Percentiles rank a stretch among this genome's conserved stretches.
These are phyloP conservation scores for Pangasianodon gigas DNA, from an alignment of 2,113 vertebrate species.

Conservation along the genomic window DNA sequence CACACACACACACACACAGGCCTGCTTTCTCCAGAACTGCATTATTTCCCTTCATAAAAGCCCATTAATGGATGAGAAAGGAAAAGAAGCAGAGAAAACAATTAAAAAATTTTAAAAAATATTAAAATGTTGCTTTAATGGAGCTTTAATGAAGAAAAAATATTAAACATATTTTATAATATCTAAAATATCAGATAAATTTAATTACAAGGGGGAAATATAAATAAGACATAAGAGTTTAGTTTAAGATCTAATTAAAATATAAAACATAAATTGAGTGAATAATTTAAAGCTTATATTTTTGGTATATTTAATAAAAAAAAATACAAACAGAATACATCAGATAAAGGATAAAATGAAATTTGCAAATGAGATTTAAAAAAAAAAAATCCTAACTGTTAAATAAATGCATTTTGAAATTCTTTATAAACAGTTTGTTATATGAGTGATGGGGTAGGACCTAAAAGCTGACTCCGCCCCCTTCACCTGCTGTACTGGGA, in stretches of 20 bases:
- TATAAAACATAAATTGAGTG: neutral
- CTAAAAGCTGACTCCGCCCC: neutral
- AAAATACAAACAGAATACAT: neutral
- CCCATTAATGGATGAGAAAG: slow-evolving; percentile 40
- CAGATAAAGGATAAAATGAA: neutral
- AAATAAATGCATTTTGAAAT: neutral
- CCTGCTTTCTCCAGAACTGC: slow-evolving; percentile 64
- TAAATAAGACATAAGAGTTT: neutral
- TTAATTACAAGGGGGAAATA: neutral
- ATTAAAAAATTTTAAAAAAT: slow-evolving; percentile 6
- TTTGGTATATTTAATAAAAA: neutral
- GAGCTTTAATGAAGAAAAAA: neutral
- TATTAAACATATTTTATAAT: neutral
- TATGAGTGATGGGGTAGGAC: neutral
- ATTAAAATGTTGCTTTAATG: neutral
- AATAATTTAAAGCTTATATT: neutral
- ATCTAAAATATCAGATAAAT: neutral
- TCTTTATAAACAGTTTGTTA: neutral
- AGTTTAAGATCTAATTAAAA: neutral
- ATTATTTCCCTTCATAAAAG: slow-evolving; percentile 52
- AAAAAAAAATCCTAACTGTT: neutral
- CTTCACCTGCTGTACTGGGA: neutral
- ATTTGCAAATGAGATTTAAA: neutral
- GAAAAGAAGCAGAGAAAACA: slow-evolving; percentile 36
- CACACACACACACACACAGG: slow-evolving; percentile 35